Evolutionary conservation across 2,888 invertebrate genomes (phyloP).

Genomic region (Agonopterix subpropinquella): DNA sequence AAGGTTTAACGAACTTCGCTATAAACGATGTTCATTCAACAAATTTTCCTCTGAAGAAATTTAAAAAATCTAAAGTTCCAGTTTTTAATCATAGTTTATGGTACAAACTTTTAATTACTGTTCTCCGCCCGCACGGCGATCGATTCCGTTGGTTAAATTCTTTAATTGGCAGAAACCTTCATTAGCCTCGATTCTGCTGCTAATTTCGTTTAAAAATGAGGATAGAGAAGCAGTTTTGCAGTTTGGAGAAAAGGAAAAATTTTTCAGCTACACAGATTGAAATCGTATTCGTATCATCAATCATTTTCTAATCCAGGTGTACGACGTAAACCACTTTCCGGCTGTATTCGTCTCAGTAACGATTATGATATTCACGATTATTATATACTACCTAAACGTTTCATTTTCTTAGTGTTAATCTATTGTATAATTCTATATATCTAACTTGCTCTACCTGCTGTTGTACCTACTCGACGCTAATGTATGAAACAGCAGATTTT

Average conservation of each 20-base stretch:
- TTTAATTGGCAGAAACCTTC: conserved; percentile 29
- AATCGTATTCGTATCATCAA: not conserved
- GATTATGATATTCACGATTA: too few relatives aligned
- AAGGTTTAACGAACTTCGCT: too few relatives aligned
- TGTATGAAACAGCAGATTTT: too few relatives aligned
- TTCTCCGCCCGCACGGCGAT: conserved; percentile 28
- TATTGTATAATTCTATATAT: too few relatives aligned
- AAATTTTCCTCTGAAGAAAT: too few relatives aligned
- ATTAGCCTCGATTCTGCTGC: conserved; percentile 17
- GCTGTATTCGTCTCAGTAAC: not conserved
- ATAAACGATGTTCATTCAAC: too few relatives aligned
- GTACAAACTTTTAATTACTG: conserved; percentile 49
- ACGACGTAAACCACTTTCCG: conserved; percentile 1
- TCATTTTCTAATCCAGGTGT: conserved; percentile 1
- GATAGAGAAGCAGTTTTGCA: too few relatives aligned
- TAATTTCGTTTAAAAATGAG: not conserved
- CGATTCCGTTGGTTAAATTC: conserved; percentile 29
- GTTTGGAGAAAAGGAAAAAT: too few relatives aligned
- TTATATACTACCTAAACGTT: too few relatives aligned
- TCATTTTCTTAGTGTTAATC: too few relatives aligned
- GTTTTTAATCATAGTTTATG: conserved; percentile 50
- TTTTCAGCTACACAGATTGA: not conserved
- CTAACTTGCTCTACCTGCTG: too few relatives aligned
- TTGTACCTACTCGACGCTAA: too few relatives aligned
- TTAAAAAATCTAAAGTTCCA: conserved; percentile 8